Evolutionary conservation across 2,113 vertebrate species (phyloP).

Genomic region (Galeopterus variegatus): DNA sequence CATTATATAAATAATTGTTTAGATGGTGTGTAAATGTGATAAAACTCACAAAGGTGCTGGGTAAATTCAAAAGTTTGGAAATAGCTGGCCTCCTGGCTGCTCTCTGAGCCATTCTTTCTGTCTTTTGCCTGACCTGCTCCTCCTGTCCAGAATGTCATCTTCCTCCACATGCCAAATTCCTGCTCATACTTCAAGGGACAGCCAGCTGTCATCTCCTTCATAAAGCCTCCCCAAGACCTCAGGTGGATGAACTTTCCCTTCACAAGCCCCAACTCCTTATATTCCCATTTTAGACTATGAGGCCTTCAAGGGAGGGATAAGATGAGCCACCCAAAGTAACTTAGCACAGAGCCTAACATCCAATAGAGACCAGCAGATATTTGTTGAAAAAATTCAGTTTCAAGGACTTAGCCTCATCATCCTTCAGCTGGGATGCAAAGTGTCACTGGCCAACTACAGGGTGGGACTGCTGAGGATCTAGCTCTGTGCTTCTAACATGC

Average conservation of each 20-base stretch:
- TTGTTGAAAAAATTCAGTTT: background rate
- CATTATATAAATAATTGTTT: background rate
- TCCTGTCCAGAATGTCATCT: constrained; percentile 37
- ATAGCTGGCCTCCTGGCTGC: background rate
- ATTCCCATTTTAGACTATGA: background rate
- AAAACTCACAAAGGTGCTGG: constrained; percentile 14
- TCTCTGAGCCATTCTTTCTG: constrained; percentile 30
- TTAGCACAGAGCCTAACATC: background rate
- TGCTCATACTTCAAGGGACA: constrained; percentile 10
- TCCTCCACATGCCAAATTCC: background rate
- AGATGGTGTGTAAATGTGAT: background rate
- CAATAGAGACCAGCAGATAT: background rate
- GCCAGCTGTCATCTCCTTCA: background rate
- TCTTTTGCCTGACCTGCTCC: background rate
- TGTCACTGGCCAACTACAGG: background rate
- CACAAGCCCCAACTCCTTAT: background rate
- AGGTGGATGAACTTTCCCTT: constrained; percentile 30
- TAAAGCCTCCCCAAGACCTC: background rate
- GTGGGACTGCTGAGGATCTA: background rate
- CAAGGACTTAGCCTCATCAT: background rate
- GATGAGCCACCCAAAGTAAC: background rate
- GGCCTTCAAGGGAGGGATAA: background rate
- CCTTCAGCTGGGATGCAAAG: background rate
- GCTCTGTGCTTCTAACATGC: constrained; percentile 11
- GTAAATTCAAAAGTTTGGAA: constrained; percentile 50